Evolutionary conservation across 2,888 invertebrate species (phyloP), one percentile per base, ranked within the genome.

Genomic region (Empis stercorea): DNA sequence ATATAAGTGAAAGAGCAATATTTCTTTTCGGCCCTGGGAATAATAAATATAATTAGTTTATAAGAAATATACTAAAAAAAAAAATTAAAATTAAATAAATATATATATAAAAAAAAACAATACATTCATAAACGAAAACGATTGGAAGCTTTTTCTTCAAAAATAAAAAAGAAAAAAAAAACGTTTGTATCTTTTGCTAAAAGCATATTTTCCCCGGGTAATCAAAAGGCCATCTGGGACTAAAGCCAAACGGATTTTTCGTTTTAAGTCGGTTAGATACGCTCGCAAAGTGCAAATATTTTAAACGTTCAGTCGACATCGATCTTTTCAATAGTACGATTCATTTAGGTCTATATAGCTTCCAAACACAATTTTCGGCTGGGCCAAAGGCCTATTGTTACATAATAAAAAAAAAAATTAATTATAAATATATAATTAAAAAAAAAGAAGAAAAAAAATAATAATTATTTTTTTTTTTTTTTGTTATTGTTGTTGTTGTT

Each of bases 261-360:
- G 64, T 61, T 63, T 64, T 63, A 63, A 65, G 63, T 67, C 50
- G 50, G 48, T 62, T 61, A 63, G 61, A 63, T 63, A 63, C 64
- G 64, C 65, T 65, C 65, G 62, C 61, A 59, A 59, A 56, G 63
- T 61, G 60, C 60, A 62, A 58, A 51, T 64, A 65, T 65, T 66
- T 65, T 64, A 63, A 62, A 62, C 64, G 62, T 65, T 68, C 68
- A 68, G 68, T 68, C 65, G 68, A 66, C 67, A 66, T 66, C 66
- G 66, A 67, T 65, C 68, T 66, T 65, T 67, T 65, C 66, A 67
- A 67, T 65, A 66, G 67, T 65, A 65, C 67, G 65, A 67, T 66
- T 66, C 66, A n/a, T n/a, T 65, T 65, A 61, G 61, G n/a, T n/a
- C n/a, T n/a, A n/a, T 55, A 52, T 55, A 56, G 55, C 54, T 53